A percentile compares a stretch with the other conserved stretches of the same genome.
Evolutionary conservation across 2,113 vertebrate genomes (phyloP).

Genomic region (Pygoscelis adeliae): DNA sequence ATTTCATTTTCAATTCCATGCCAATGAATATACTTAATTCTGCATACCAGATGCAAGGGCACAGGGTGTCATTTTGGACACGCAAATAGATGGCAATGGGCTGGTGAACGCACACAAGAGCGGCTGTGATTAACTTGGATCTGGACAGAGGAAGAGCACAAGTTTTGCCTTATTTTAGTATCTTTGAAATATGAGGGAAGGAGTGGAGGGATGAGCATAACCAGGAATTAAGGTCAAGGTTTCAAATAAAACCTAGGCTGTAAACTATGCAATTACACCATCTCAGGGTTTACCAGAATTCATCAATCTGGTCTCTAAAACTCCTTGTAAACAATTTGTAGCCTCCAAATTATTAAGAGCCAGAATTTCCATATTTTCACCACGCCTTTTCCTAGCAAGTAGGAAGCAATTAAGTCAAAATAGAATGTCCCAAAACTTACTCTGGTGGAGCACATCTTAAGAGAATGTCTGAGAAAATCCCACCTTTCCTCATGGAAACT

Average conservation of each 20-base stretch:
- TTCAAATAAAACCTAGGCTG: background rate
- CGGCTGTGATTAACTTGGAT: rapidly evolving
- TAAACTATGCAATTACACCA: background rate
- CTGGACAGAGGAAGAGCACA: background rate
- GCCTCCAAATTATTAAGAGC: background rate
- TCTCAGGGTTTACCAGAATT: background rate
- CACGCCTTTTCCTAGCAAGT: background rate
- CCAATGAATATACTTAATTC: background rate
- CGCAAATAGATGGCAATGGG: background rate
- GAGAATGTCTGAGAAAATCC: background rate
- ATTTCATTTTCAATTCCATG: background rate
- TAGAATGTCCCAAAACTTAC: background rate
- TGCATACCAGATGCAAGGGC: background rate
- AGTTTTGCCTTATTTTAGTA: background rate
- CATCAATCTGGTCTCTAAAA: background rate
- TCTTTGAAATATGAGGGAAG: background rate
- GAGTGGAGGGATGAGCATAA: background rate
- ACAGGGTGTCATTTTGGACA: rapidly evolving
- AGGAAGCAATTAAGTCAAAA: background rate
- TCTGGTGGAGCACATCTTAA: background rate
- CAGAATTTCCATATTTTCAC: background rate
- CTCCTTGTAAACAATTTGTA: background rate
- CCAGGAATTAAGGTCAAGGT: background rate
- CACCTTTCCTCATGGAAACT: background rate
- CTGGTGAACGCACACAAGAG: rapidly evolving